These are phyloP conservation scores for Platichthys stellatus DNA, from an alignment of 2,113 vertebrate species.

Conservation along the genomic window DNA sequence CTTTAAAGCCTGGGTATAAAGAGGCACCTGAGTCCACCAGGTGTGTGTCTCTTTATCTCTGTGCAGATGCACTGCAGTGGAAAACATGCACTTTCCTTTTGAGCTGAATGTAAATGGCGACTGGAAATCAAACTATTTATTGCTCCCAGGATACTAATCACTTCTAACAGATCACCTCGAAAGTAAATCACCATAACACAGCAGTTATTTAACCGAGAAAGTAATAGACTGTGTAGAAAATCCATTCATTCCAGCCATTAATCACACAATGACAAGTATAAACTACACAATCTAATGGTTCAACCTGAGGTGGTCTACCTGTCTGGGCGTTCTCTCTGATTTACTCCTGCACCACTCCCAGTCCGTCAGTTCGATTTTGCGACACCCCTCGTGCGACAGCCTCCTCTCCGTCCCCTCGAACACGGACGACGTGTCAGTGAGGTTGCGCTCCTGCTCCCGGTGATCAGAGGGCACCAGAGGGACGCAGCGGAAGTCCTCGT, in stretches of 20 bases:
- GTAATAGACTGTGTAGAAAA: slow-evolving; percentile 7
- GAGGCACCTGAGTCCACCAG: background rate
- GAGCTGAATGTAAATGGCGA: slow-evolving; percentile 24
- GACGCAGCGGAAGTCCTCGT: slow-evolving; percentile 59
- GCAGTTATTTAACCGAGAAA: slow-evolving; percentile 26
- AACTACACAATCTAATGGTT: slow-evolving; percentile 36
- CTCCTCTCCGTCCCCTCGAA: slow-evolving; percentile 87
- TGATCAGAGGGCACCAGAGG: slow-evolving; percentile 40
- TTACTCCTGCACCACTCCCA: slow-evolving; percentile 99
- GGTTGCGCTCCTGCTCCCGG: slow-evolving; percentile 69
- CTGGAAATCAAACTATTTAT: slow-evolving; percentile 19
- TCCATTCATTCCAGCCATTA: slow-evolving; percentile 29
- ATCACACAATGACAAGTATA: slow-evolving; percentile 27
- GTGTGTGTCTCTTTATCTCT: background rate
- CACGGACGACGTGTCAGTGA: slow-evolving; percentile 63
- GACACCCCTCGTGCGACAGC: slow-evolving; percentile 87
- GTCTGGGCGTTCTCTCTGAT: slow-evolving; percentile 93
- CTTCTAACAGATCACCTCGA: slow-evolving; percentile 5
- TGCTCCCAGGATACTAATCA: background rate
- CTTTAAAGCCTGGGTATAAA: slow-evolving; percentile 5
- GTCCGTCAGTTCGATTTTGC: slow-evolving; percentile 87
- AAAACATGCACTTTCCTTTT: slow-evolving; percentile 3
- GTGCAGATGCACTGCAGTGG: background rate
- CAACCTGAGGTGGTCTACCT: slow-evolving; percentile 82
- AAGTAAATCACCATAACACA: slow-evolving; percentile 10